Percentiles rank a stretch among this genome's conserved stretches.
phyloP scores from a whole-genome alignment of 2,888 invertebrate genomes.

The Auanema sp. region DNA sequence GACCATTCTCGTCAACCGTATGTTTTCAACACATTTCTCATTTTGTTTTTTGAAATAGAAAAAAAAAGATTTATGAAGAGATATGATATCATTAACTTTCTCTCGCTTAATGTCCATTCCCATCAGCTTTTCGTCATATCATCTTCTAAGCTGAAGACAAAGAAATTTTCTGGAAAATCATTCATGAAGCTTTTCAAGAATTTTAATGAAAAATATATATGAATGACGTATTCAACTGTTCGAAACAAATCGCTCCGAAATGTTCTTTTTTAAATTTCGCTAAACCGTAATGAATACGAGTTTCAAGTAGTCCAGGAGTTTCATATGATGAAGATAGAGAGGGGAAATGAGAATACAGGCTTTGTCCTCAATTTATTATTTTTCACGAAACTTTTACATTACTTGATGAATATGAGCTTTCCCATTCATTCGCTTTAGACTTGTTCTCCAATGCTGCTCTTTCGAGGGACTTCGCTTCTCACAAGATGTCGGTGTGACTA shows the following conservation, averaged over 20 bases:
- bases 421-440: conserved; percentile 28
- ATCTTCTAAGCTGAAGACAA: too few relatives aligned
- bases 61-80: background rate
- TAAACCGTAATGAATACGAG: conserved; percentile 1
- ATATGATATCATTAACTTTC: too few relatives aligned
- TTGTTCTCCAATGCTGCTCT: conserved; percentile 60
- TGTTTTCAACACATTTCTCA: conserved; percentile 13
- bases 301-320: background rate
- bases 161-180: too few relatives aligned
- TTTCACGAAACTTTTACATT: background rate
- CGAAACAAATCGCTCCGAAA: conserved; percentile 2
- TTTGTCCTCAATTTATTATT: conserved; percentile 1
- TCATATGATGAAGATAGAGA: too few relatives aligned
- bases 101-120: too few relatives aligned
- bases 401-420: background rate
- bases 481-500: conserved; percentile 61
- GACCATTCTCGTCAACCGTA: conserved; percentile 60
- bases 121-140: too few relatives aligned
- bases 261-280: background rate
- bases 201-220: too few relatives aligned
- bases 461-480: conserved; percentile 62
- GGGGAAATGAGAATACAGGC: background rate
- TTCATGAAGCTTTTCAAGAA: too few relatives aligned
- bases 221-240: background rate
- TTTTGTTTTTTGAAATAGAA: conserved; percentile 8